These are phyloP conservation scores for Psilanteris sp. DNA, from an alignment of 1,140 invertebrate species.

Conservation along the genomic window DNA sequence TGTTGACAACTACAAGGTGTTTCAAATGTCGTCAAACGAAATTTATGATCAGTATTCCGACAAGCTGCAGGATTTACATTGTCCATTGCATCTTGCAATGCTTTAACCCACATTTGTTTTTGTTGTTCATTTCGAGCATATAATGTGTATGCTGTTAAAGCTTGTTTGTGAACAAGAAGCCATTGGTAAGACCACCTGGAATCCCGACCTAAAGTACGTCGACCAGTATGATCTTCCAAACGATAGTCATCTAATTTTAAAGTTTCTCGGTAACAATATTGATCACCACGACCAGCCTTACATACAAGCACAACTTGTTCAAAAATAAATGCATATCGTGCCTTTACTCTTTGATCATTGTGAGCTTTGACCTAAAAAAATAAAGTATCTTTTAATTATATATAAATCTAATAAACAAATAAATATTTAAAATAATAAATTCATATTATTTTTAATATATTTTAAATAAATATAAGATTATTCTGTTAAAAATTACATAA, in stretches of 20 bases:
- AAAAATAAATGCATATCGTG: constrained; percentile 97
- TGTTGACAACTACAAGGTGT: constrained; percentile 89
- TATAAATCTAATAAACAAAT: too few species aligned
- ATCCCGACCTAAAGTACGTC: constrained; percentile 84
- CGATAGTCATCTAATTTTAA: constrained; percentile 91
- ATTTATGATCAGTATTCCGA: constrained; percentile 90
- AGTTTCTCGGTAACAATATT: constrained; percentile 94
- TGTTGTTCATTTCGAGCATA: constrained; percentile 93
- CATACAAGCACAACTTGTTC: constrained; percentile 98
- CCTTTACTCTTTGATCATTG: constrained; percentile 90
- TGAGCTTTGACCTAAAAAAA: constrained; percentile 86
- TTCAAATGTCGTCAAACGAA: constrained; percentile 92
- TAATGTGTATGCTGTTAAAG: constrained; percentile 92
- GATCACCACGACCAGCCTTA: constrained; percentile 92
- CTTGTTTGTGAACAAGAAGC: constrained; percentile 90
- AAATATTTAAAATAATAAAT: too few species aligned
- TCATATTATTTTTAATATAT: too few species aligned
- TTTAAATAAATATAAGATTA: too few species aligned
- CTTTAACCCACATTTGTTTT: constrained; percentile 94
- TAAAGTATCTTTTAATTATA: not conserved
- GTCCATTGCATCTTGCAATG: constrained; percentile 95
- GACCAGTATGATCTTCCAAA: constrained; percentile 87
- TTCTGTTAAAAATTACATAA: too few species aligned
- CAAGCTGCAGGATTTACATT: constrained; percentile 91
- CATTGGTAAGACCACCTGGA: constrained; percentile 90